Percentiles rank a stretch among this genome's conserved stretches.
These are phyloP conservation scores for Butorides virescens DNA, from an alignment of 2,113 vertebrate genomes.

Conservation along the genomic window DNA sequence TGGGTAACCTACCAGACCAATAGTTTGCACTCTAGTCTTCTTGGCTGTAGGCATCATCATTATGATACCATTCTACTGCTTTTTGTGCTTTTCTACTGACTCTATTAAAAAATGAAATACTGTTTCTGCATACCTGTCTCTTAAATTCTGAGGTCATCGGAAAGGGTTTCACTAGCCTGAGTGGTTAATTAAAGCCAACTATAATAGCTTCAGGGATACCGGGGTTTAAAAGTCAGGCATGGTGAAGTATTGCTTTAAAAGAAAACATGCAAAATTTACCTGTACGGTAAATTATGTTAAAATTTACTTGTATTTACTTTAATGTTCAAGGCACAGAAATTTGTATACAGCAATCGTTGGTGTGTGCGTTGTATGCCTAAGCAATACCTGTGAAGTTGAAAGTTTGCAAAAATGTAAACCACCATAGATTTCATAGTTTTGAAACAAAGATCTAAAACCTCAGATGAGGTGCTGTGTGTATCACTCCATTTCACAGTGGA, in stretches of 20 bases:
- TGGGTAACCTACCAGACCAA: neutral
- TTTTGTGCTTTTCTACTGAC: neutral
- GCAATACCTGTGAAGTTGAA: neutral
- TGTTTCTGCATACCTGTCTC: neutral
- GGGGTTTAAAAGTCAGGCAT: neutral
- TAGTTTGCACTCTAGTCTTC: neutral
- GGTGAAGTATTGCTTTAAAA: neutral
- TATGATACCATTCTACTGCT: neutral
- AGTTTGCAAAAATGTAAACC: neutral
- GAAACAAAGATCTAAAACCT: neutral
- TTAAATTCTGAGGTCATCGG: neutral
- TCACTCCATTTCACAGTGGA: neutral
- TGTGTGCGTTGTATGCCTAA: neutral
- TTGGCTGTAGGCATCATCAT: neutral
- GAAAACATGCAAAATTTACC: neutral
- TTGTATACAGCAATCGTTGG: neutral
- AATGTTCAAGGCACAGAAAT: neutral
- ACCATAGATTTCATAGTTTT: neutral
- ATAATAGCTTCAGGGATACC: neutral
- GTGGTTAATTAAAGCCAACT: neutral
- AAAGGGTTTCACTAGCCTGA: neutral
- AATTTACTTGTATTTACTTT: no score
- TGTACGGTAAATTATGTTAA: no score
- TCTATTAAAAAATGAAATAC: neutral
- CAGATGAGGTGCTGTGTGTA: fast-evolving